Evolutionary conservation across 2,888 invertebrate genomes (phyloP).

Genomic region (Eristalis tenax): DNA sequence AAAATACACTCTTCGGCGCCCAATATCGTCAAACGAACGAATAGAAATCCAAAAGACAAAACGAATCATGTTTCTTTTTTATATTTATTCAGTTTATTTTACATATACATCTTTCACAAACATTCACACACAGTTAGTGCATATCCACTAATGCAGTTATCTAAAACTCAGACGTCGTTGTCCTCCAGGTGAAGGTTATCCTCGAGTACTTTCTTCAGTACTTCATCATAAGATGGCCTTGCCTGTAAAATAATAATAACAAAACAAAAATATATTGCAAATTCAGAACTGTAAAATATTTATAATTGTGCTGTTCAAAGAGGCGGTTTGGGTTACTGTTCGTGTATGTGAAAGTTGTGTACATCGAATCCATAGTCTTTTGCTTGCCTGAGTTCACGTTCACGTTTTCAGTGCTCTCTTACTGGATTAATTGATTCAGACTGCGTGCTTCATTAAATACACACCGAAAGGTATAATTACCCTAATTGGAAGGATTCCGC

Average conservation of each 20-base stretch:
- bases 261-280: background rate
- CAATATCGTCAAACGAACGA: background rate
- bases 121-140: no score
- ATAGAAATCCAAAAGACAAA: background rate
- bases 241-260: slow-evolving; percentile 74
- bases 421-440: slow-evolving; percentile 16
- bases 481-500: slow-evolving; percentile 44
- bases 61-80: no score
- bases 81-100: background rate
- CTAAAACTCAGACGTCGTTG: slow-evolving; percentile 73
- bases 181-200: slow-evolving; percentile 76
- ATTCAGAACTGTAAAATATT: background rate
- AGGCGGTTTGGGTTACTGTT: background rate
- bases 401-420: background rate
- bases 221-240: slow-evolving; percentile 79
- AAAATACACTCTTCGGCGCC: background rate
- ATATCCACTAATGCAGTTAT: no score
- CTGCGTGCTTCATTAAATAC: slow-evolving; percentile 44
- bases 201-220: slow-evolving; percentile 77
- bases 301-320: background rate
- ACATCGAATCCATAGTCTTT: background rate
- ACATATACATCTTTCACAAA: background rate
- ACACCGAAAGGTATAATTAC: slow-evolving; percentile 35
- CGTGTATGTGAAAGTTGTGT: background rate
- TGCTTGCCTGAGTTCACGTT: background rate